Base-by-base conservation (phyloP, 1,140 invertebrate genomes). In the Papilio aristodemus region DNA sequence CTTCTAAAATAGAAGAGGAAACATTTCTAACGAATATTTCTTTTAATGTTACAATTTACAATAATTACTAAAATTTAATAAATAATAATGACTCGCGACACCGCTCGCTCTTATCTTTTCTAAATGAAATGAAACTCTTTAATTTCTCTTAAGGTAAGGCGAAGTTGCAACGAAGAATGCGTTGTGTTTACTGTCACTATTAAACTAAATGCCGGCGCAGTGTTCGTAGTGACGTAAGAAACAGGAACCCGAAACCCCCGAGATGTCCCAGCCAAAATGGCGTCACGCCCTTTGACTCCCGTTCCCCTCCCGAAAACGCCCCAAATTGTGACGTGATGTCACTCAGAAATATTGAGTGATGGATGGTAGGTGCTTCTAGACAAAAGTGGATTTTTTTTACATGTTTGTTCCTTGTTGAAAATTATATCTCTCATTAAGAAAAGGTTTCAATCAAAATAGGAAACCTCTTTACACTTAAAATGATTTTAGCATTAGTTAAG, bases 261-360 rank as follows among this genome's bases (percentile, higher is more conserved):
- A 72, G 74, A 58, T 13, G 41, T 67, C 57, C 70, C 43, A 69
- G 59, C 67, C 70, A 78, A 78, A 74, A 77, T 77, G 78, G 73
- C 71, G 77, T 75, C 71, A 69, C 75, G 78, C 78, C 78, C 74
- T 75, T 67, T 70, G 62, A 46, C 59, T 71, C 25, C 13, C 19
- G 38, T 58, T 63, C 73, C 73, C 79, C 79, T 77, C 72, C 69
- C 67, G 27, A 69, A 57, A 68, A 73, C 80, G 76, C 81, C 80
- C 74, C 73, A 66, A 59, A 64, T 37, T 75, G 22, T 74, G 38
- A 67, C 64, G 63, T 78, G 73, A 75, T 78, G 82, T 78, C 78
- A 80, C 74, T 80, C 73, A 71, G 71, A 72, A 46, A 39, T 81
- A 74, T 77, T 77, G 72, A 83, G 68, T 78, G 75, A 72, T 66